These are phyloP conservation scores for Gasterosteus aculeatus DNA, from an alignment of 2,113 vertebrate genomes.

Conservation along the genomic window DNA sequence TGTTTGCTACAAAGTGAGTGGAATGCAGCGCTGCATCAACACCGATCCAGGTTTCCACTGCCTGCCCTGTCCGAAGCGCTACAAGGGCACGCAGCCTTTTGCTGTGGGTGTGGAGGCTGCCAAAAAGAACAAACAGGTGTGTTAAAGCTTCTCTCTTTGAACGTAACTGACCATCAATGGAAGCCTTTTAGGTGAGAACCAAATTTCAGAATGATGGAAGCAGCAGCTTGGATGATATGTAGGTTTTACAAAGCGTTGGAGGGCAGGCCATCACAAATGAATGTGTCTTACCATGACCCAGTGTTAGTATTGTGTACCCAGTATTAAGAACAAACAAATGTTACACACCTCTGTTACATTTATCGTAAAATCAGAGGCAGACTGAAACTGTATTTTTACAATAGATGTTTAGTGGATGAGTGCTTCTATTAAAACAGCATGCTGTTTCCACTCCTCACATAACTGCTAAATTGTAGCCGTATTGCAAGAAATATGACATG, in stretches of 20 bases:
- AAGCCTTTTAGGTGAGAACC: constrained; percentile 2
- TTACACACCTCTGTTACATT: constrained; percentile 23
- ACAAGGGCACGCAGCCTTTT: constrained; percentile 93
- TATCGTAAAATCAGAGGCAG: constrained; percentile 18
- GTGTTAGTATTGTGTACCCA: not conserved
- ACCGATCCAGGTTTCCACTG: constrained; percentile 96
- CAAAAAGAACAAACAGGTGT: constrained; percentile 91
- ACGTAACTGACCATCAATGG: not conserved
- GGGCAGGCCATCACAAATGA: constrained; percentile 21
- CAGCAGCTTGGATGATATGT: constrained; percentile 38
- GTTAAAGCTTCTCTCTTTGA: constrained; percentile 19
- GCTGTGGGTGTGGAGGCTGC: constrained; percentile 91
- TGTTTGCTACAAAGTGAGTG: constrained; percentile 88
- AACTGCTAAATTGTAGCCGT: not conserved
- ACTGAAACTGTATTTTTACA: constrained; percentile 11
- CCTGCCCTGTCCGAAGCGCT: constrained; percentile 92
- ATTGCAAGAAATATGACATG: constrained; percentile 7
- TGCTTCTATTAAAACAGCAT: constrained; percentile 10
- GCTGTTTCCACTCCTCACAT: constrained; percentile 13
- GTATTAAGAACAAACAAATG: constrained; percentile 46
- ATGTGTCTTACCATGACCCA: constrained; percentile 34
- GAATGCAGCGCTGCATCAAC: constrained; percentile 89
- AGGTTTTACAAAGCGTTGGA: constrained; percentile 22
- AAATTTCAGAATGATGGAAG: constrained; percentile 43
- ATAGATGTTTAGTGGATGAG: constrained; percentile 8